Conservation (phyloP, 2,888 invertebrate genomes). For the Heliconius charithonia region DNA sequence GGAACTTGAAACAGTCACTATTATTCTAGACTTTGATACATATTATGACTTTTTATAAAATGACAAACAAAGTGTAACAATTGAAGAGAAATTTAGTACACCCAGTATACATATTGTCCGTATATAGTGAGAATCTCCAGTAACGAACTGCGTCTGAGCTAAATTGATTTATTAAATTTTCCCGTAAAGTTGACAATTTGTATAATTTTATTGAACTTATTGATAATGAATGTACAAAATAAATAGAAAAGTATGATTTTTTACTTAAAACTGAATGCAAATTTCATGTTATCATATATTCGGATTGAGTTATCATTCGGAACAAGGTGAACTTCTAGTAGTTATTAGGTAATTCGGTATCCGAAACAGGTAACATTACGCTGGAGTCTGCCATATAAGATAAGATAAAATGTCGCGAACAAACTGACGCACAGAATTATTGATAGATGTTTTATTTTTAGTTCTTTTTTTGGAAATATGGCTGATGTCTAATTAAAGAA, state of each 20-base stretch:
- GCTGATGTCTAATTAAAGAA: too few relatives aligned
- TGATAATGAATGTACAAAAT: background rate
- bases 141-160: background rate
- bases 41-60: constrained; percentile 16
- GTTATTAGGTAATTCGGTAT: constrained; percentile 20
- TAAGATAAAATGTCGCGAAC: constrained; percentile 39
- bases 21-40: constrained; percentile 16
- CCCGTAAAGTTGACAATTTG: background rate
- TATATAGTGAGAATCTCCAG: background rate
- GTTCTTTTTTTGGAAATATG: background rate
- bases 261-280: too few relatives aligned
- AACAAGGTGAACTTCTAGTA: constrained; percentile 33
- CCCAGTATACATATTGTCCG: background rate
- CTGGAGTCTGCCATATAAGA: constrained; percentile 40
- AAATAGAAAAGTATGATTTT: background rate
- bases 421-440: constrained; percentile 8
- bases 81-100: constrained; percentile 20
- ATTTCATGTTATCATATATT: background rate
- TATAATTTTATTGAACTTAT: background rate
- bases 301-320: constrained; percentile 17
- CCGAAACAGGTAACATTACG: constrained; percentile 22
- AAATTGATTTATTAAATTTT: background rate
- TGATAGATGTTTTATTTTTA: background rate
- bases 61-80: constrained; percentile 9
- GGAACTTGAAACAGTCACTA: constrained; percentile 27